Base-by-base conservation (phyloP, 92 coral and sea anemone species). In the Anthopleura xanthogrammica region DNA sequence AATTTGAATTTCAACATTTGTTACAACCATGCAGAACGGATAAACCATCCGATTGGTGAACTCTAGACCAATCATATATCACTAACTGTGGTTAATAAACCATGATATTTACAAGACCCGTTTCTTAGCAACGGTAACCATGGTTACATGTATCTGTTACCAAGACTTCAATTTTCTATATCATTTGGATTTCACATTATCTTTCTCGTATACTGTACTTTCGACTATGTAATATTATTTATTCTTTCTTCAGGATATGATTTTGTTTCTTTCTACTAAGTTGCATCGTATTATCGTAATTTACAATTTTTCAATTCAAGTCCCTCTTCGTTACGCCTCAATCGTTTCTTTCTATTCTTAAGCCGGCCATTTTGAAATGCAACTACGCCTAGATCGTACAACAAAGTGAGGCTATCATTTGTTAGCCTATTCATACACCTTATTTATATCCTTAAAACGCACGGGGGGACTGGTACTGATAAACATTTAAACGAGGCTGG, bases 41-140 rank as follows among this genome's bases (percentile, higher is more conserved):
- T 36, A n/a, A 68, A 24, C 19, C 8, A 68, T 2, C 6, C 41
- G 41, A 68, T 68, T 23, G 41, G 19, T 68, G 16, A 68, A 23
- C 43, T 23, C 12, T 7, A 10, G 7, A 36, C 74, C 74, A 68
- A 68, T 23, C 74, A 36, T 5, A 23, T 36, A 29, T 36, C 74
- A 36, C 41, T 29, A 29, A 24, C 74, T 68, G 16, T 9, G 70
- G 36, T 29, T 20, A 4, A 17, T 5, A 60, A 60, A 20, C 70
- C 70, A 62, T 11, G 29, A 62, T 62, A n/a, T 62, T 20, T 20
- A 62, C 36, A 62, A 20, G 9, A 62, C 70, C 36, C 70, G 42
- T 68, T 36, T 36, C 74, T 23, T 68, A 68, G 74, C 74, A 68
- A 68, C 74, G 74, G 42, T 68, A 22, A 68, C 74, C 13, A 68